A percentile compares a stretch with the other conserved stretches of the same genome.
Evolutionary conservation across 1,140 invertebrate genomes (phyloP).

Genomic region (Drosophila repleta): DNA sequence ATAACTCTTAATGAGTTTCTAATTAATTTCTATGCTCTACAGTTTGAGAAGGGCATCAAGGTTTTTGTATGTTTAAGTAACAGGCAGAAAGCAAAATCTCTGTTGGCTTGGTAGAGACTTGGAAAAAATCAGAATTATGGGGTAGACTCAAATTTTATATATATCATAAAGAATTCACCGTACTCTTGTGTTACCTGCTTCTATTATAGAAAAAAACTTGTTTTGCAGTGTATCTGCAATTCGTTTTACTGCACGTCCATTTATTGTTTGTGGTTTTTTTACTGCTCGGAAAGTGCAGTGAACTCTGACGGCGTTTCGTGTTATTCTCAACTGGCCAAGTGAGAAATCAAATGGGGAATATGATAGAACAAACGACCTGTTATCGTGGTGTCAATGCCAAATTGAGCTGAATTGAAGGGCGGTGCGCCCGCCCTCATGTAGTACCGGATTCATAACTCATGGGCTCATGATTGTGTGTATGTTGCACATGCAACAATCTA

Average conservation of each 20-base stretch:
- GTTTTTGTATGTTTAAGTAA: too few species aligned
- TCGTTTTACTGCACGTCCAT: background rate
- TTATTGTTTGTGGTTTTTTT: background rate
- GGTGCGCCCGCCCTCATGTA: conserved; percentile 56
- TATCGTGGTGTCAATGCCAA: conserved; percentile 64
- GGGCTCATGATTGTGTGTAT: conserved; percentile 33
- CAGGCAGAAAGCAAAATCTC: too few species aligned
- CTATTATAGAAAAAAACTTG: background rate
- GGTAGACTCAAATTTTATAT: too few species aligned
- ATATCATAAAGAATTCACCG: too few species aligned
- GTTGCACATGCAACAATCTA: conserved; percentile 48
- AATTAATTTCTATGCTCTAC: conserved; percentile 64
- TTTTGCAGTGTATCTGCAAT: background rate
- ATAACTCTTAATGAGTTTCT: conserved; percentile 70
- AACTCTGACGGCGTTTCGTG: conserved; percentile 28
- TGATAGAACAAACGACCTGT: conserved; percentile 25
- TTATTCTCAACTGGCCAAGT: conserved; percentile 16
- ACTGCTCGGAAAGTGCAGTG: conserved; percentile 53
- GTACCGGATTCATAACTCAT: conserved; percentile 53
- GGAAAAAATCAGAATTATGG: too few species aligned
- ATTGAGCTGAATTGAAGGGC: conserved; percentile 71
- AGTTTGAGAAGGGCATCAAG: background rate
- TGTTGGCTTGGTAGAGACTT: too few species aligned
- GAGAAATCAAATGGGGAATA: conserved; percentile 64
- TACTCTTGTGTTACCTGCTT: too few species aligned